Evolutionary conservation across 1,140 invertebrate genomes (phyloP), one percentile per base, ranked within the genome.

Genomic region (Lepeophtheirus salmonis): DNA sequence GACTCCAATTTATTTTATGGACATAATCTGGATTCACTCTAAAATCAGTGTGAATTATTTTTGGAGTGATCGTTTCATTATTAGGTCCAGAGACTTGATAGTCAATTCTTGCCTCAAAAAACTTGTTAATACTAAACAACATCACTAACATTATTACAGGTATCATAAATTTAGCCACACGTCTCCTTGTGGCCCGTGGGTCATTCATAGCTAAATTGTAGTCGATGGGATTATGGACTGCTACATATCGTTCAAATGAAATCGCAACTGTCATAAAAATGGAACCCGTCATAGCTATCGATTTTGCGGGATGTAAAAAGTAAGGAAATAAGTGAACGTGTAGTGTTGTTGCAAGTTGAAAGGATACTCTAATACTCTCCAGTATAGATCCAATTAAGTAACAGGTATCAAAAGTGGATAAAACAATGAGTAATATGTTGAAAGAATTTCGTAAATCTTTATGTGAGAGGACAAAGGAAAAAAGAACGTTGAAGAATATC

Each of bases 171-270:
- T 57, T 25, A 12, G 26, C 13, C 12, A 57, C 16, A 14, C 55
- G 22, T 26, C 23, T 24, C 21, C 26, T 13, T n/a, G 26, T 57
- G n/a, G 55, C 55, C 25, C 23, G 20, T 3, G 22, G 17, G 21
- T 57, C 55, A 48, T 57, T 57, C 55, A 57, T 57, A 2, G 55
- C 55, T 30, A 23, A 23, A 12, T 57, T 57, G 26, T 57, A 57
- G 16, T 57, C 55, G 17, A 57, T 26, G 6, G 55, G 55, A 16
- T 57, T 57, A n/a, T 30, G 55, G 2, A 57, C 55, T 16, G 55
- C 55, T 16, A 57, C 22, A 23, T 50, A 57, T 16, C 55, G 21
- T 25, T 57, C 55, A 24, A 57, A 57, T 14, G 55, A 20, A 2
- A 57, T 57, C n/a, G 55, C 55, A 14, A 57, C 26, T n/a, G 26